Conservation (phyloP, 2,888 invertebrate genomes). For the Lamellibrachia satsuma region DNA sequence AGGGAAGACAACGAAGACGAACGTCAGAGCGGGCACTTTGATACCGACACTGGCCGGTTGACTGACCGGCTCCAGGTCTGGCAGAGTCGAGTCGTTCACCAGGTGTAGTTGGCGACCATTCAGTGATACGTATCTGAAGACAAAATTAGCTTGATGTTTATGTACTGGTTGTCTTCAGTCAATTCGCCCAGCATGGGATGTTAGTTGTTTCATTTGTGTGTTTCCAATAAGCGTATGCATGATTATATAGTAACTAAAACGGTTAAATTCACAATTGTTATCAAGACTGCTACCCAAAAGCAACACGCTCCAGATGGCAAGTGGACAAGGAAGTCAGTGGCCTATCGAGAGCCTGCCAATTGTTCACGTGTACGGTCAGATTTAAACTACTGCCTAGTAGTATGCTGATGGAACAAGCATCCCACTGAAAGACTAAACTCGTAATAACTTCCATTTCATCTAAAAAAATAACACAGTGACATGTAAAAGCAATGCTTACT, state of each 20-base stretch:
- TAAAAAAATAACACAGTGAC: neutral
- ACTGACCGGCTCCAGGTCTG: neutral
- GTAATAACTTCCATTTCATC: neutral
- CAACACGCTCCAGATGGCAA: no score
- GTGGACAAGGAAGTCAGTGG: no score
- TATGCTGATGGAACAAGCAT: no score
- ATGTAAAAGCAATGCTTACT: neutral
- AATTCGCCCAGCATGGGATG: neutral
- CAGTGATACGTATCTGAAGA: slow-evolving; percentile 1
- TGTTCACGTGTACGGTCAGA: no score
- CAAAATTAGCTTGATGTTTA: neutral
- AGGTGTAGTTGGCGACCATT: neutral
- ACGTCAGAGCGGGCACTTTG: neutral
- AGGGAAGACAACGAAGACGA: slow-evolving; percentile 31
- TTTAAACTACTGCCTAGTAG: no score
- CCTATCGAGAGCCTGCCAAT: no score
- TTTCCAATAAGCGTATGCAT: no score
- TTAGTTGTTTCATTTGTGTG: neutral
- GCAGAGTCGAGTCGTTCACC: neutral
- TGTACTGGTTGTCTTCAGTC: neutral
- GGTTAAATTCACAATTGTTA: no score
- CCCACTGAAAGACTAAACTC: no score
- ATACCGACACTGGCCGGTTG: neutral
- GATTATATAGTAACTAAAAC: no score
- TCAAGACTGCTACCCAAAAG: no score